phyloP scores from a whole-genome alignment of 2,797 vertebrate species.

The Pampus argenteus region DNA sequence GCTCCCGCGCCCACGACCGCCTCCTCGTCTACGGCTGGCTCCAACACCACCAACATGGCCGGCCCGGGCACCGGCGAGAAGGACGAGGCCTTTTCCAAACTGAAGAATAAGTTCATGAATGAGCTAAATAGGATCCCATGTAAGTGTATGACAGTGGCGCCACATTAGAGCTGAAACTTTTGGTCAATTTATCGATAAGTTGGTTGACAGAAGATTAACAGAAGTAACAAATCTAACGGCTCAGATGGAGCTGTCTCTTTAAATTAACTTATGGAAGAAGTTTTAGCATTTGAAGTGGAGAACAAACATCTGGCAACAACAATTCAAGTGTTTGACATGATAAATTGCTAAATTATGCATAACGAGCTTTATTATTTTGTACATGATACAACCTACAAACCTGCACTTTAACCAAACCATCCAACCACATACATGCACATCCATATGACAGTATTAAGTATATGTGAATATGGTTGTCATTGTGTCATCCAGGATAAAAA shows the following conservation, averaged over 20 bases:
- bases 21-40: constrained; percentile 78
- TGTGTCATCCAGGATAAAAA: constrained; percentile 38
- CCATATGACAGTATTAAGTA: background rate
- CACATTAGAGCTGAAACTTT: background rate
- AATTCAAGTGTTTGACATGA: constrained; percentile 28
- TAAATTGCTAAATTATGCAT: constrained; percentile 21
- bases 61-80: constrained; percentile 86
- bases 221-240: background rate
- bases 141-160: constrained; percentile 80
- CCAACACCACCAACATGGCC: constrained; percentile 90
- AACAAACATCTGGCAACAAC: constrained; percentile 53
- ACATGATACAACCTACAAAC: background rate
- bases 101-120: constrained; percentile 99
- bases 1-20: constrained; percentile 86
- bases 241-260: constrained; percentile 10
- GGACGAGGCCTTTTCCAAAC: constrained; percentile 94
- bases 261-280: constrained; percentile 12
- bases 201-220: background rate
- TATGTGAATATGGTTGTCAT: constrained; percentile 16
- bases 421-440: background rate
- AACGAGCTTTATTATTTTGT: constrained; percentile 34
- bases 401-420: constrained; percentile 19
- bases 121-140: constrained; percentile 97
- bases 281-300: constrained; percentile 23
- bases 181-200: too few species aligned